Conservation (phyloP, 2,113 vertebrate genomes). For the Anoura caudifer region DNA sequence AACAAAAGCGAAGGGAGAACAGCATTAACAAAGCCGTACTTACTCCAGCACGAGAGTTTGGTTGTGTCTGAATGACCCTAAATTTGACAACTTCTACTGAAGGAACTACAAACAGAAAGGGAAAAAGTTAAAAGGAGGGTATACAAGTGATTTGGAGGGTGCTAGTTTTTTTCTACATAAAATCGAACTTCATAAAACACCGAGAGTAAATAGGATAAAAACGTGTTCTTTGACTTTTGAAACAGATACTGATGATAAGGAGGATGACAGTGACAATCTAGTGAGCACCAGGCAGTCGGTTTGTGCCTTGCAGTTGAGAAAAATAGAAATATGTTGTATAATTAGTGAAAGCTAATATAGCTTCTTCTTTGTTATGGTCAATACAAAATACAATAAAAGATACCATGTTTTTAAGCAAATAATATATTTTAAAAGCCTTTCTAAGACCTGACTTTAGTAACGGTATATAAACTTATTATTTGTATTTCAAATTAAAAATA, state of each 20-base stretch:
- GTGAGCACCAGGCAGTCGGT: background rate
- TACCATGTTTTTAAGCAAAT: conserved; percentile 53
- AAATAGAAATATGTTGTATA: background rate
- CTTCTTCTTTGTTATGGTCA: conserved; percentile 19
- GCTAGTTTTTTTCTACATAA: background rate
- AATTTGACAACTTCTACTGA: background rate
- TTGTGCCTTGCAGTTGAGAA: background rate
- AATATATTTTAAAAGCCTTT: background rate
- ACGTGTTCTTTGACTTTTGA: background rate
- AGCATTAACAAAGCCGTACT: background rate
- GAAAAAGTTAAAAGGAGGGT: background rate
- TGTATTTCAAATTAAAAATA: conserved; percentile 34
- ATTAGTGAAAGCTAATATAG: background rate
- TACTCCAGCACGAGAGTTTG: background rate
- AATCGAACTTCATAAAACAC: background rate
- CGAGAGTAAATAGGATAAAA: background rate
- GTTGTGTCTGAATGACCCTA: too few relatives aligned
- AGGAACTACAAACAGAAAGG: background rate
- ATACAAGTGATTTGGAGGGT: background rate
- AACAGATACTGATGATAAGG: background rate
- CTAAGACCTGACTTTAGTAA: conserved; percentile 28
- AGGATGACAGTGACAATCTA: background rate
- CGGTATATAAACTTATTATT: conserved; percentile 4
- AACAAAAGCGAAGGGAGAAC: background rate
- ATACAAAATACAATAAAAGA: conserved; percentile 50